phyloP scores from a whole-genome alignment of 2,888 invertebrate genomes.

The Augochlorella aurata region DNA sequence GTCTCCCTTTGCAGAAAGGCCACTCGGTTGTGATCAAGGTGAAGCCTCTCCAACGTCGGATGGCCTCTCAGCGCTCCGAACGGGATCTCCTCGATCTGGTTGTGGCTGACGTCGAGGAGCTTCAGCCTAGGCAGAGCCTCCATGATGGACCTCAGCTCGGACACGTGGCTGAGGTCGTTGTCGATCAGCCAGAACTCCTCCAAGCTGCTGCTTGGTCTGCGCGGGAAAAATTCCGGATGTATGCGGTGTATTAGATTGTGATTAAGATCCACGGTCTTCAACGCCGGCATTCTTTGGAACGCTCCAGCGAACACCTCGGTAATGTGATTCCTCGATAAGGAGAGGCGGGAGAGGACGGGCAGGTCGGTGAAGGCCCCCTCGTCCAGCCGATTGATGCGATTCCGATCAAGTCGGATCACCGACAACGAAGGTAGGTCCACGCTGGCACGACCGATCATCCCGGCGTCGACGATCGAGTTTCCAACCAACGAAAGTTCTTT shows the following conservation, averaged over 20 bases:
- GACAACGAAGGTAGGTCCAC: conserved; percentile 89
- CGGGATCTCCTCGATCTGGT: conserved; percentile 89
- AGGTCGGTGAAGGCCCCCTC: conserved; percentile 92
- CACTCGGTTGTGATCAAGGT: conserved; percentile 91
- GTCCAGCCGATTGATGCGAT: conserved; percentile 87
- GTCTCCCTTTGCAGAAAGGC: conserved; percentile 90
- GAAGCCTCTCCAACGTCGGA: conserved; percentile 90
- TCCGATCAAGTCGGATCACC: conserved; percentile 87
- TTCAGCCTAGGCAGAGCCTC: conserved; percentile 90
- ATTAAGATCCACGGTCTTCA: conserved; percentile 89
- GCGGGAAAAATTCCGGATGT: conserved; percentile 91
- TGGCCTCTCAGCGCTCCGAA: conserved; percentile 91
- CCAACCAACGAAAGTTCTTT: conserved; percentile 87
- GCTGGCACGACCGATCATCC: conserved; percentile 90
- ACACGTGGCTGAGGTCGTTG: conserved; percentile 89
- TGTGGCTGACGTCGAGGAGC: conserved; percentile 90
- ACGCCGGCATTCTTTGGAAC: conserved; percentile 89
- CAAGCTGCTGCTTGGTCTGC: conserved; percentile 88
- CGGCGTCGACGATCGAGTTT: conserved; percentile 90
- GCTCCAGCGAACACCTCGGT: conserved; percentile 90
- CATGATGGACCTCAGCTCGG: conserved; percentile 88
- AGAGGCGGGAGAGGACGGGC: conserved; percentile 86
- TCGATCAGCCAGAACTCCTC: conserved; percentile 90
- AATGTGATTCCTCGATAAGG: conserved; percentile 88
- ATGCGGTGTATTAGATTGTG: conserved; percentile 89